These are phyloP conservation scores for Psittacula derbiana DNA, from an alignment of 2,797 vertebrate genomes.

Conservation along the genomic window DNA sequence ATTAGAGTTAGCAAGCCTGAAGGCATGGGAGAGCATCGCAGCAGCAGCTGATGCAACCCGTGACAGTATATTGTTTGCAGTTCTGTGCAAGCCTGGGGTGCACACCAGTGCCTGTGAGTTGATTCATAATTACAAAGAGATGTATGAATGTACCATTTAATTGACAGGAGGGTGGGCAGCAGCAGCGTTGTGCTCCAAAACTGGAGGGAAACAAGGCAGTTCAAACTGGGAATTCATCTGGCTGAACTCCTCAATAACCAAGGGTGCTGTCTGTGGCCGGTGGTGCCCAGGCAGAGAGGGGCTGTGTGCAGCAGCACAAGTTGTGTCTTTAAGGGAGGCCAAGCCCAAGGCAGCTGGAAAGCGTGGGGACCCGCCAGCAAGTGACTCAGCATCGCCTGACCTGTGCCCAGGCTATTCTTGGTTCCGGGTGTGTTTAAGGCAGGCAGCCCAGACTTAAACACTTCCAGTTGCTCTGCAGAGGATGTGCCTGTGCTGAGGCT, in stretches of 20 bases:
- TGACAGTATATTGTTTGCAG: conserved; percentile 13
- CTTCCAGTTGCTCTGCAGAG: background rate
- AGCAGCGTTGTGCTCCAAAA: background rate
- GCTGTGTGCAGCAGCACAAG: background rate
- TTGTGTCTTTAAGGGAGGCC: background rate
- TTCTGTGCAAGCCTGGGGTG: background rate
- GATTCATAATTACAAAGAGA: conserved; percentile 22
- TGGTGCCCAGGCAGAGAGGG: background rate
- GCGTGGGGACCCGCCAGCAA: conserved; percentile 14
- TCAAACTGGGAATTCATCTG: background rate
- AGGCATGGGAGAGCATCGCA: conserved; percentile 23
- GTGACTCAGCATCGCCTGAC: conserved; percentile 62
- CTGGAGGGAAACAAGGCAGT: background rate
- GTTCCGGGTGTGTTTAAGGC: background rate
- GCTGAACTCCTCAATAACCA: background rate
- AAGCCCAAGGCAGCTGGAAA: conserved; percentile 14
- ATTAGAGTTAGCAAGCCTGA: conserved; percentile 11
- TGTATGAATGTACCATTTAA: background rate
- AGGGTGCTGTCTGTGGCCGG: background rate
- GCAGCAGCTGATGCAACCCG: conserved; percentile 42
- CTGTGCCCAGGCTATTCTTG: conserved; percentile 34
- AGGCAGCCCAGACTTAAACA: background rate
- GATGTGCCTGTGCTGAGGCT: background rate
- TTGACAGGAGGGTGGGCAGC: background rate
- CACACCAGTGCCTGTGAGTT: background rate